A percentile compares a stretch with the other conserved stretches of the same genome.
phyloP scores from a whole-genome alignment of 2,797 vertebrate genomes.

The Lates japonicus region DNA sequence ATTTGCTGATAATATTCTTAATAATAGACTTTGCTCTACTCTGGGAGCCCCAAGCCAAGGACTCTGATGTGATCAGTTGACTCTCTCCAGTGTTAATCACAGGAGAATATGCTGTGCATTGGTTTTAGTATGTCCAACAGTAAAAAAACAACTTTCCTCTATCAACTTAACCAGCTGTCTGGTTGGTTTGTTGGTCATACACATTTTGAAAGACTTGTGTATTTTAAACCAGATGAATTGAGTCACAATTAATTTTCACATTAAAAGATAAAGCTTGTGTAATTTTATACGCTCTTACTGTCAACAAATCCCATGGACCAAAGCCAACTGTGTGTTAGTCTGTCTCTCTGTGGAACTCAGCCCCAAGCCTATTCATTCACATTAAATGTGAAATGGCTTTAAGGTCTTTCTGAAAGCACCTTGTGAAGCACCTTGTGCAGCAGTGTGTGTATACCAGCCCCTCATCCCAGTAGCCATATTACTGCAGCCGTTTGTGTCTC shows the following conservation, averaged over 20 bases:
- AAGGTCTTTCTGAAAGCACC: background rate
- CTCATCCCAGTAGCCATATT: background rate
- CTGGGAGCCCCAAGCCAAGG: background rate
- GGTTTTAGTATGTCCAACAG: too few relatives aligned
- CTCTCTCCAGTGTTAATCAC: background rate
- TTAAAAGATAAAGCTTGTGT: background rate
- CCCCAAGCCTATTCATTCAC: background rate
- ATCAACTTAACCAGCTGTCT: too few relatives aligned
- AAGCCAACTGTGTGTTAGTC: background rate
- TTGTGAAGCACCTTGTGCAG: background rate
- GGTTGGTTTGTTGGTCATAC: background rate
- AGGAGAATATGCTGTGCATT: background rate
- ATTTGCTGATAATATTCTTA: too few relatives aligned
- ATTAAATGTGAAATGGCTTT: background rate
- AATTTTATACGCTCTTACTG: too few relatives aligned
- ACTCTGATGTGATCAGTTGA: background rate
- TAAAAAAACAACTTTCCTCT: too few relatives aligned
- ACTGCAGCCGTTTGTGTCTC: background rate
- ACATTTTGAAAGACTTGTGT: background rate
- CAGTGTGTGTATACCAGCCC: background rate
- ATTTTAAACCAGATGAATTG: background rate
- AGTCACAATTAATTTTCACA: background rate
- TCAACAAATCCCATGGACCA: too few relatives aligned
- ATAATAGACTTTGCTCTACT: background rate
- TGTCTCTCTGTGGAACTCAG: background rate